These are phyloP conservation scores for Amphiprion ocellaris DNA, from an alignment of 2,113 vertebrate species.

Conservation along the genomic window DNA sequence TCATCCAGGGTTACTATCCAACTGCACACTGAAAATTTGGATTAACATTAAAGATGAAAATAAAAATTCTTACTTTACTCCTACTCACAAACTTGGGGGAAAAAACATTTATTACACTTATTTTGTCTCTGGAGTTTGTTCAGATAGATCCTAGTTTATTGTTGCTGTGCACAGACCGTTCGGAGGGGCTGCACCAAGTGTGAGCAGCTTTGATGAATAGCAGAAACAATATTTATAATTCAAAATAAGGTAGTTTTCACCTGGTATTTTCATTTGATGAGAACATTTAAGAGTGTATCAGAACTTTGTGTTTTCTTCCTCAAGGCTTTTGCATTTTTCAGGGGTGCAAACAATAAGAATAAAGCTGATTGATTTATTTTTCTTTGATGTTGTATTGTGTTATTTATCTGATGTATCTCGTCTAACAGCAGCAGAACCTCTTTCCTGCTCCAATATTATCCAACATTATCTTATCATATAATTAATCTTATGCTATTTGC, in stretches of 20 bases:
- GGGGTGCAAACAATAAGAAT: not conserved
- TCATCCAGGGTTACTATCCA: not conserved
- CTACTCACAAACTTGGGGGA: not conserved
- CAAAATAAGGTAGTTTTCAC: too few species aligned
- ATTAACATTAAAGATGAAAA: not conserved
- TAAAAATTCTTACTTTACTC: not conserved
- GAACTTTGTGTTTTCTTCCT: not conserved
- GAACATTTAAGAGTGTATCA: not conserved
- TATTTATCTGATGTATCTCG: not conserved
- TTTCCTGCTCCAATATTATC: not conserved
- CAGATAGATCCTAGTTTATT: not conserved
- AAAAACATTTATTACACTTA: not conserved
- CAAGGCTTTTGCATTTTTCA: not conserved
- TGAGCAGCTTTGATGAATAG: too few species aligned
- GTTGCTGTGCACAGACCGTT: too few species aligned
- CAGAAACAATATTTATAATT: too few species aligned
- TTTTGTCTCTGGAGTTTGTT: not conserved
- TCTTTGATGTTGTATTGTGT: not conserved
- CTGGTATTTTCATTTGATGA: too few species aligned
- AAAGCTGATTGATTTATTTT: not conserved
- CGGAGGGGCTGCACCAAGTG: too few species aligned
- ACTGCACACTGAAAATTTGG: not conserved
- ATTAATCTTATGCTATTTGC: not conserved
- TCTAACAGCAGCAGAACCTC: not conserved
- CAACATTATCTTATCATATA: not conserved